Conservation (phyloP, 2,113 vertebrate species). For the Pygoscelis antarcticus region DNA sequence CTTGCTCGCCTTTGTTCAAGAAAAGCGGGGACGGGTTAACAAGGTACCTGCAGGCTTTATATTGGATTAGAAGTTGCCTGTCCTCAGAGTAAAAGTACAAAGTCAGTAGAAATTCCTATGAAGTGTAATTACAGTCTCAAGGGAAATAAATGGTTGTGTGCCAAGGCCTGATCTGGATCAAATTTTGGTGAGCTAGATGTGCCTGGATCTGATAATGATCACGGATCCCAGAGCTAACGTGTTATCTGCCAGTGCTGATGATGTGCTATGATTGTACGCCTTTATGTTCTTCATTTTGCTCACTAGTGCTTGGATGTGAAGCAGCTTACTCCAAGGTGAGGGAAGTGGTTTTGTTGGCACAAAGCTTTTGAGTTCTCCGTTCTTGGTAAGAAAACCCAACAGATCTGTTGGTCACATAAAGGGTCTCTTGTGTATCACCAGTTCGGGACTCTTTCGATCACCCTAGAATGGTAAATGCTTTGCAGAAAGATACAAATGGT, state of each 20-base stretch:
- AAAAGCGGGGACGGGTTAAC: background rate
- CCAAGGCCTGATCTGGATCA: background rate
- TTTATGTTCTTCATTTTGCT: background rate
- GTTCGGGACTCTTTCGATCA: background rate
- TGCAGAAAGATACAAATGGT: background rate
- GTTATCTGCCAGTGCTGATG: background rate
- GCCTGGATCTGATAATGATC: background rate
- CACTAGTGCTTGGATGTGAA: background rate
- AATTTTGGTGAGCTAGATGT: background rate
- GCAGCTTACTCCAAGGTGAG: background rate
- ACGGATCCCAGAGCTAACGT: background rate
- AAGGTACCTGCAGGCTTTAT: background rate
- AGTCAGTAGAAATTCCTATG: background rate
- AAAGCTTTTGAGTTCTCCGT: background rate
- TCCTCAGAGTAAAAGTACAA: background rate
- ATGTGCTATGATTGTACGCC: background rate
- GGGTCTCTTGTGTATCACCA: background rate
- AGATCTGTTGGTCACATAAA: background rate
- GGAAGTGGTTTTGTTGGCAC: background rate
- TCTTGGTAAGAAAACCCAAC: background rate
- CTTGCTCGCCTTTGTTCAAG: background rate
- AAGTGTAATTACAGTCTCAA: background rate
- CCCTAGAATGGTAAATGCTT: background rate
- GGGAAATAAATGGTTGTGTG: background rate
- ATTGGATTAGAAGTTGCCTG: background rate